Evolutionary conservation across 2,888 invertebrate species (phyloP), one percentile per base, ranked within the genome.

Genomic region (Lissocephala sabroskyi): DNA sequence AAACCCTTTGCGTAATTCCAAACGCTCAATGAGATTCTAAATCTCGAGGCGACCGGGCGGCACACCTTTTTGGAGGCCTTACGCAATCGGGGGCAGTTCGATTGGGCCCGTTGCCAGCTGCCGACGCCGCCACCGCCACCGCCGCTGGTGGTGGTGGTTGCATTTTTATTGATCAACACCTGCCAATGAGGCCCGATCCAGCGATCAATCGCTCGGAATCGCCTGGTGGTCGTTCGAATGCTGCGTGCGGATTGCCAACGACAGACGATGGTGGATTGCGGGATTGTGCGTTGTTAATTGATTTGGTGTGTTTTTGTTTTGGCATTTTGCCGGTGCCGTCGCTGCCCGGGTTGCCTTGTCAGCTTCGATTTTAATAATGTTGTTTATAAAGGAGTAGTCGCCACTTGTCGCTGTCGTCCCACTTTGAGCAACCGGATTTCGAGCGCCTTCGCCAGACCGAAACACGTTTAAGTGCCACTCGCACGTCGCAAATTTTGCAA

Each of bases 391-490:
- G 78, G 78, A 75, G 78, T 16, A 4, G 16, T 7, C 75, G 62
- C 68, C 30, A 11, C 11, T 30, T 4, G n/a, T 30, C n/a, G 30
- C 10, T 30, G 37, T 70, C 75, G 78, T 70, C 78, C 68, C 78
- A 70, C 68, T 70, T 68, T 70, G 41, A 75, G 75, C 68, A 70
- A 70, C 68, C 68, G 68, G 68, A 70, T 70, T 67, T 59, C 28
- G 18, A 42, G 29, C n/a, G 19, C 10, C 23, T 23, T 7, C 23
- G 7, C 3, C 23, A 23, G 7, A 23, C n/a, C 11, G 19, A 77
- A 70, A 70, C 78, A 58, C 73, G 68, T 70, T 77, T 54, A 68
- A 58, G 35, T 10, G 17, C 3, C 35, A 16, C 13, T n/a, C n/a
- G 7, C 75, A 74, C 45, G 78, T 68, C 70, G 65, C 73, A 41